Evolutionary conservation across 2,797 vertebrate species (phyloP).

Genomic region (Syngnathus rostellatus): DNA sequence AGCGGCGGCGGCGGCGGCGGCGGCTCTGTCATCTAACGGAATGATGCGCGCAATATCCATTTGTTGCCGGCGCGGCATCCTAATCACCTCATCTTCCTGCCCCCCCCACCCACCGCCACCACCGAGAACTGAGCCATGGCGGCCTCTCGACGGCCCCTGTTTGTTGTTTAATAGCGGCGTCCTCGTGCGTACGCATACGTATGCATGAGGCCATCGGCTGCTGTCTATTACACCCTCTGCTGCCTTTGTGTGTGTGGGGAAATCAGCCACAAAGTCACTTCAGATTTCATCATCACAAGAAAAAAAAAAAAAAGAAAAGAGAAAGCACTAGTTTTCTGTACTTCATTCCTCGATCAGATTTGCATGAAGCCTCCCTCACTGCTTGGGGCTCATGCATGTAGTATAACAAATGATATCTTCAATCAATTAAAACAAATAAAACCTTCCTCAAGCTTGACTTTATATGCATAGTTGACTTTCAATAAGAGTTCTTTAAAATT

Average conservation of each 20-base stretch:
- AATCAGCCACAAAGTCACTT: background rate
- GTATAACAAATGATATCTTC: no score
- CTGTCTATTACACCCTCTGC: constrained; percentile 35
- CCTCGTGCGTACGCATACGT: constrained; percentile 34
- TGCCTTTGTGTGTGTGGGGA: constrained; percentile 11
- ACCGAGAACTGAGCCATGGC: background rate
- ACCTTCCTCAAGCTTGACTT: no score
- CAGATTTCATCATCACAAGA: background rate
- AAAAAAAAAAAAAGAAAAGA: background rate
- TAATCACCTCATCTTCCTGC: constrained; percentile 4
- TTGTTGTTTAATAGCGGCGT: constrained; percentile 52
- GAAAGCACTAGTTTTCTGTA: background rate
- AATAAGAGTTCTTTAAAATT: no score
- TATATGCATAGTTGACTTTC: no score
- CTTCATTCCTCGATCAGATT: background rate
- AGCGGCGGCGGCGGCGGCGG: background rate
- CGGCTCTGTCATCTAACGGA: background rate
- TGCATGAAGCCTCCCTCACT: background rate
- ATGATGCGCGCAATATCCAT: constrained; percentile 2
- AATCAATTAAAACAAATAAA: no score
- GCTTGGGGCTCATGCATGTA: no score
- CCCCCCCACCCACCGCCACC: background rate
- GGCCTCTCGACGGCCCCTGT: constrained; percentile 16
- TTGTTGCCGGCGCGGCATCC: constrained; percentile 1
- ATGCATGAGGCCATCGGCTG: constrained; percentile 42